phyloP scores from a whole-genome alignment of 2,113 vertebrate species.

The Pseudolaguvia tuberculata region DNA sequence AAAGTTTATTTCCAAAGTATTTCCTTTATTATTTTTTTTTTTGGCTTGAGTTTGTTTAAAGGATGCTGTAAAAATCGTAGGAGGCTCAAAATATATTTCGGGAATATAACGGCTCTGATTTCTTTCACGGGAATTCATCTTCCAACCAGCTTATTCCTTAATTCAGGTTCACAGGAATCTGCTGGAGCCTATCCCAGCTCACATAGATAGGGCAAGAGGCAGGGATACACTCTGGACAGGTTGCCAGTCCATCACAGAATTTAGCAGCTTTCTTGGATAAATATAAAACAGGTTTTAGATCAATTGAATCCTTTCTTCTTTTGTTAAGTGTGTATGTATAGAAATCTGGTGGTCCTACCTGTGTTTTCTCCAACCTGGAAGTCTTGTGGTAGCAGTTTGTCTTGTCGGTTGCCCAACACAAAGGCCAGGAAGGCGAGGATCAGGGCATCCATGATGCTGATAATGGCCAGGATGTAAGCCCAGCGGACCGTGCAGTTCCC shows the following conservation, averaged over 20 bases:
- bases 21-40: too few relatives aligned
- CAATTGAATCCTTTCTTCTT: neutral
- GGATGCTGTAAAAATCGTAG: neutral
- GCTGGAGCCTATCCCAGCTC: too few relatives aligned
- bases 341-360: conserved; percentile 62
- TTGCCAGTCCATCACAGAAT: too few relatives aligned
- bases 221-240: too few relatives aligned
- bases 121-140: too few relatives aligned
- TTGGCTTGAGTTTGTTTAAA: neutral
- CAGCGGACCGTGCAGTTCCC: conserved; percentile 96
- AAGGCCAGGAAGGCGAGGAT: conserved; percentile 91
- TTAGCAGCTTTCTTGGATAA: neutral
- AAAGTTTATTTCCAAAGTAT: neutral
- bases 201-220: too few relatives aligned
- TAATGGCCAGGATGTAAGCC: conserved; percentile 97
- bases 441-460: conserved; percentile 91
- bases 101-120: neutral
- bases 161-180: too few relatives aligned
- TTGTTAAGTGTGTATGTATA: neutral
- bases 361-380: conserved; percentile 83
- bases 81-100: neutral
- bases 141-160: too few relatives aligned
- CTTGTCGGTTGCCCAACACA: conserved; percentile 88
- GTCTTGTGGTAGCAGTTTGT: conserved; percentile 88
- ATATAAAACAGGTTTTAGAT: neutral